Percentiles rank a stretch among this genome's conserved stretches.
Conservation (phyloP, 2,888 invertebrate species). For the Rhagonycha lutea region DNA sequence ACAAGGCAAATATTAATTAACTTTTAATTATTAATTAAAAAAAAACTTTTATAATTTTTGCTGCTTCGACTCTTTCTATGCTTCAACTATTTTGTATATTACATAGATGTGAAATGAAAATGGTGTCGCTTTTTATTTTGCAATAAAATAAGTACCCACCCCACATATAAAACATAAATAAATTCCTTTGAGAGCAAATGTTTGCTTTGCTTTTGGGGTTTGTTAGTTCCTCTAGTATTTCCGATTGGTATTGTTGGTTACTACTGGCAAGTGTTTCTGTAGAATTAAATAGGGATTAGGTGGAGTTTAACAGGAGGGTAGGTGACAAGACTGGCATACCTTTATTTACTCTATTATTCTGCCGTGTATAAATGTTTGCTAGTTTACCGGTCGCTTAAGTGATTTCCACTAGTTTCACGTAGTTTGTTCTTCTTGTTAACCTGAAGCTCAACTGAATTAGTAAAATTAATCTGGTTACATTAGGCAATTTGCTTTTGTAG, state of each 20-base stretch:
- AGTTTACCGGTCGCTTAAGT: constrained; percentile 29
- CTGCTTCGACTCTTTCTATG: neutral
- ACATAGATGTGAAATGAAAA: neutral
- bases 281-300: constrained; percentile 11
- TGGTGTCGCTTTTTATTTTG: neutral
- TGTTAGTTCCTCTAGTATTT: constrained; percentile 3
- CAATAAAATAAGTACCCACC: neutral
- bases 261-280: constrained; percentile 19
- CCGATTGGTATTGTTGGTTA: constrained; percentile 10
- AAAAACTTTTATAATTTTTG: neutral
- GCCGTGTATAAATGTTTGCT: constrained; percentile 28
- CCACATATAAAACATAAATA: neutral
- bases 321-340: constrained; percentile 22
- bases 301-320: constrained; percentile 21
- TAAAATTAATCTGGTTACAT: constrained; percentile 22
- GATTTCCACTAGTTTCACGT: constrained; percentile 26
- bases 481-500: constrained; percentile 8
- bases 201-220: neutral
- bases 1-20: neutral
- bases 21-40: neutral
- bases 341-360: constrained; percentile 28
- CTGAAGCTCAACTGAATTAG: constrained; percentile 23
- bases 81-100: too few species aligned
- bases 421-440: constrained; percentile 27
- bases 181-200: neutral